A percentile compares a stretch with the other conserved stretches of the same genome.
phyloP scores from a whole-genome alignment of 2,888 invertebrate species.

The Lamellibrachia satsuma region DNA sequence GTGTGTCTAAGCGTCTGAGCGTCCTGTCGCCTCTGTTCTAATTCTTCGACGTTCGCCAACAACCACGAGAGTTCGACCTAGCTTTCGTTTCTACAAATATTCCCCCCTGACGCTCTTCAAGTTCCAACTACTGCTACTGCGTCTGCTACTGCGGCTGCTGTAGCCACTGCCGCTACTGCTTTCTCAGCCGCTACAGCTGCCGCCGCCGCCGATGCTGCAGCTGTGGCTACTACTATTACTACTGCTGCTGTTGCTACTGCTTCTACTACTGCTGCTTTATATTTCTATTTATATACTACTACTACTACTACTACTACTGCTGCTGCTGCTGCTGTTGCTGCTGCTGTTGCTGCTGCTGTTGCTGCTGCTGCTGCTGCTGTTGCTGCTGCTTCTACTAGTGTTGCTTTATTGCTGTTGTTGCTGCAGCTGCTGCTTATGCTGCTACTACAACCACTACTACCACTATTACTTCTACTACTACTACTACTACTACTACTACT shows the following conservation, averaged over 20 bases:
- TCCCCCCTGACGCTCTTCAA: neutral
- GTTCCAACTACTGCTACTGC: neutral
- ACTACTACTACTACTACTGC: no score
- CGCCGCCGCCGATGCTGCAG: slow-evolving; percentile 19
- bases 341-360: neutral
- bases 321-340: no score
- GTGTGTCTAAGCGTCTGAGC: no score
- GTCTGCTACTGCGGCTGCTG: neutral
- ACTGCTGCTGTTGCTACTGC: neutral
- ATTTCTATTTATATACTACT: no score
- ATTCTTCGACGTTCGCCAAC: neutral
- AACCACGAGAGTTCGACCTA: neutral
- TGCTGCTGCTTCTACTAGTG: neutral
- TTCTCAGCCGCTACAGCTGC: neutral
- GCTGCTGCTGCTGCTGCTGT: neutral
- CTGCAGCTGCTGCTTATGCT: neutral
- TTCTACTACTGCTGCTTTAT: neutral
- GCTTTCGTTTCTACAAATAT: neutral
- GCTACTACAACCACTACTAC: neutral
- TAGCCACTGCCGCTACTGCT: neutral
- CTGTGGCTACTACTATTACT: neutral
- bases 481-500: neutral
- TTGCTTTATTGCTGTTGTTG: neutral
- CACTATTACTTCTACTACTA: neutral
- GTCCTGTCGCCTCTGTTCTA: neutral